Base-by-base conservation (phyloP, 2,888 invertebrate genomes). In the Dorcus hopei region DNA sequence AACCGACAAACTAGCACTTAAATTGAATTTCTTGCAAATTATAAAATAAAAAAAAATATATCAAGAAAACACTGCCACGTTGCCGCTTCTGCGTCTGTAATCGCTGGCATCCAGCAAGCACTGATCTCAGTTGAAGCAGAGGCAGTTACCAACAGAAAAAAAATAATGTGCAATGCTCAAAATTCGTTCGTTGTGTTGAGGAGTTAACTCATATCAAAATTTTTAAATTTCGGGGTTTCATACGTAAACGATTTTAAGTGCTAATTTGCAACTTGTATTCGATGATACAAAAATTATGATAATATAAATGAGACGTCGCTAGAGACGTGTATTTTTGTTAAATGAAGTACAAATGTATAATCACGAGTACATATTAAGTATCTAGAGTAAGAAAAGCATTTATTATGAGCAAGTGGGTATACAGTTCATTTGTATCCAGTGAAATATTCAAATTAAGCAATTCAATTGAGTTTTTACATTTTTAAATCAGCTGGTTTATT, bases 311-410 rank as follows among this genome's bases (percentile, higher is more conserved):
- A 53, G 49, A 48, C 74, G 73, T 74, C 72, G 68, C 72, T 70
- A 70, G 68, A 54, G 74, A 69, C 74, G 74, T 72, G 72, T 76
- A 75, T 76, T 76, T 77, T 77, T 77, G 72, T 76, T 77, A 77
- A 76, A 74, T 68, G 70, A 72, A 78, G 77, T 78, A 78, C 77
- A 78, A 77, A 77, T 72, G 62, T 68, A 64, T 68, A 70, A 68
- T 68, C 67, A 67, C 62, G 64, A 64, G 56, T 63, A 56, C 55
- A 43, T 54, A 63, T 51, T 64, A 65, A 61, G 57, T 57, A 61
- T 51, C 60, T 60, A 56, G 60, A 57, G 38, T 57, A 57, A 57
- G 52, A 40, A 57, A 33, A 51, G 57, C 57, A 57, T 57, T 57
- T 57, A 57, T 49, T 49, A 51, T 14, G 16, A 38, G n/a, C 41